Conservation (phyloP, 2,888 invertebrate species). For the Lithophane ornitopus region DNA sequence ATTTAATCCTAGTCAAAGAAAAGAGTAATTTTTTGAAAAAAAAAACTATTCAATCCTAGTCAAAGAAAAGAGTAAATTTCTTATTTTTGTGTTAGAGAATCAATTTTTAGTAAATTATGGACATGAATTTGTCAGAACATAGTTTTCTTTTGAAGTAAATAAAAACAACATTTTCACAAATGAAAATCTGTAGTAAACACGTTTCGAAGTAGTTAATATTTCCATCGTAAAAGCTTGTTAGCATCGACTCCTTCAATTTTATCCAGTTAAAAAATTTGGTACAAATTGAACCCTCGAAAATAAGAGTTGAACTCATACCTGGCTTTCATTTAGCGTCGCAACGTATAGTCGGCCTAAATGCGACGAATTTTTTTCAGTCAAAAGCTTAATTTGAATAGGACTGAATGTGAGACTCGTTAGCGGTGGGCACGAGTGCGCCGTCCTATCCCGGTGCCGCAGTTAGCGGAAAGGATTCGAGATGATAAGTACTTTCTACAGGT, state of each 20-base stretch:
- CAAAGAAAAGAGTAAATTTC: background rate
- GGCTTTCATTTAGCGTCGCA: slow-evolving; percentile 54
- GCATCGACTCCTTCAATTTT: background rate
- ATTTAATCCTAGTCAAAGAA: background rate
- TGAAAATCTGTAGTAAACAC: background rate
- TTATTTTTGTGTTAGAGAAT: background rate
- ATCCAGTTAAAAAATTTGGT: slow-evolving; percentile 27
- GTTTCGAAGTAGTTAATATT: background rate
- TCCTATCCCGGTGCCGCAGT: slow-evolving; percentile 23
- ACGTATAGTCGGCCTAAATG: slow-evolving; percentile 69
- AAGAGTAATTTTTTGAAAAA: background rate
- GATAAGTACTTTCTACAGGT: background rate
- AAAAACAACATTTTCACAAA: too few species aligned
- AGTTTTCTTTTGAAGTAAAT: background rate
- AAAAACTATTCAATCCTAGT: background rate
- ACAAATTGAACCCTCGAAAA: slow-evolving; percentile 46
- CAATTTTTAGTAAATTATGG: background rate
- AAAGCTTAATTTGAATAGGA: slow-evolving; percentile 81
- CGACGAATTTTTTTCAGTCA: slow-evolving; percentile 74
- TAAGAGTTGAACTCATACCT: slow-evolving; percentile 40
- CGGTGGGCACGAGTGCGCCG: slow-evolving; percentile 54
- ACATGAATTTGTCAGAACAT: background rate
- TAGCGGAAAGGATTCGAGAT: slow-evolving; percentile 29
- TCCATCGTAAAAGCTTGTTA: background rate
- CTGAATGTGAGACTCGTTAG: slow-evolving; percentile 78